Conservation (phyloP, 2,888 invertebrate species). For the Penaeus monodon region DNA sequence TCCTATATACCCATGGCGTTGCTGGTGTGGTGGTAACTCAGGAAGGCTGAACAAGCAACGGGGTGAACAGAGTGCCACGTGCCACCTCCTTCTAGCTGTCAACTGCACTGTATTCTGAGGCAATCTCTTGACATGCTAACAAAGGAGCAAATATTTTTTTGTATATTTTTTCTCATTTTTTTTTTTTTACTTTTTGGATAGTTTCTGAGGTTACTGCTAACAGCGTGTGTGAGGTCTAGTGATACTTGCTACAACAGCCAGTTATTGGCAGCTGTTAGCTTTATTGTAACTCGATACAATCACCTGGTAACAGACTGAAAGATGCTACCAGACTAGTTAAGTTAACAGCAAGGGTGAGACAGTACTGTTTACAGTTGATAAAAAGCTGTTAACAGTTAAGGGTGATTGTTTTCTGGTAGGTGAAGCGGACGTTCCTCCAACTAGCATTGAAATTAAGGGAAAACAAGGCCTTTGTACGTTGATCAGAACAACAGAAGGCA, state of each 20-base stretch:
- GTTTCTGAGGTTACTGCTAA: conserved; percentile 37
- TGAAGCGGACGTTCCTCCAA: conserved; percentile 36
- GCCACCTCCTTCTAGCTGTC: neutral
- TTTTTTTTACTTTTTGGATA: neutral
- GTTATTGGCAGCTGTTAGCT: conserved; percentile 25
- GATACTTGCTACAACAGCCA: conserved; percentile 33
- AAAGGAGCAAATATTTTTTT: conserved; percentile 25
- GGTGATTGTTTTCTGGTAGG: conserved; percentile 21
- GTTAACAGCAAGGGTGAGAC: conserved; percentile 29
- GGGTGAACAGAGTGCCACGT: neutral
- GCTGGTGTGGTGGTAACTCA: neutral
- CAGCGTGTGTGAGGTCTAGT: conserved; percentile 39
- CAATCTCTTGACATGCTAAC: conserved; percentile 20
- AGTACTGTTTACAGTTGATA: conserved; percentile 39
- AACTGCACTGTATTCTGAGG: conserved; percentile 40
- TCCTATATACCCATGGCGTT: conserved; percentile 13
- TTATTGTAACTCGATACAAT: conserved; percentile 32
- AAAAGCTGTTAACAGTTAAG: conserved; percentile 21
- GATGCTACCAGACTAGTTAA: conserved; percentile 29
- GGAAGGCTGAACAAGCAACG: neutral
- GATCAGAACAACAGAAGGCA: conserved; percentile 35
- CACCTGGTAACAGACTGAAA: conserved; percentile 36
- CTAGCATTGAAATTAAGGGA: conserved; percentile 20
- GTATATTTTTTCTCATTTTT: no score
- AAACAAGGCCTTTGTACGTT: conserved; percentile 48